phyloP scores from a whole-genome alignment of 2,888 invertebrate genomes.

The Ptycholaimellus sp. region DNA sequence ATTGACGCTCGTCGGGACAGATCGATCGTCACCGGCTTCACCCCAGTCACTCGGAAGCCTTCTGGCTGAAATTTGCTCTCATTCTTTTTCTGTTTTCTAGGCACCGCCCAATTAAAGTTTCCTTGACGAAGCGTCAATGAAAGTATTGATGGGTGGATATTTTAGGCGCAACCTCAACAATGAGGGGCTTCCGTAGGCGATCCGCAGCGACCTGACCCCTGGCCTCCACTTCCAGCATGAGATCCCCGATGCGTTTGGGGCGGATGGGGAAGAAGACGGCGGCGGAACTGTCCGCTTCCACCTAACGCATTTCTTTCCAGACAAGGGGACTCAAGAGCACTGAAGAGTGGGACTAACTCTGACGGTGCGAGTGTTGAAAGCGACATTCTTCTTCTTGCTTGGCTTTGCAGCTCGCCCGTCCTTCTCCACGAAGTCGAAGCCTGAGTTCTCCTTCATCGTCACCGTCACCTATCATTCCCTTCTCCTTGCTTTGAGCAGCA shows the following conservation, averaged over 20 bases:
- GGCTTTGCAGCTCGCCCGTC: no score
- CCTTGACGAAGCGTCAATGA: no score
- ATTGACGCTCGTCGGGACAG: slow-evolving; percentile 28
- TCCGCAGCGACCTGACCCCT: no score
- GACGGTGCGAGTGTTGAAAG: no score
- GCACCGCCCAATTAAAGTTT: no score
- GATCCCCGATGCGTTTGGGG: slow-evolving; percentile 44
- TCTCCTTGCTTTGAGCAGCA: no score
- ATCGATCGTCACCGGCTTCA: slow-evolving; percentile 48
- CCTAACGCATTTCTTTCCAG: no score
- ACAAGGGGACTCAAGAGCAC: no score
- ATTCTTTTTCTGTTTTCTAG: no score
- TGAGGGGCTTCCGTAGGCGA: slow-evolving; percentile 45
- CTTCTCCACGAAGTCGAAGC: slow-evolving; percentile 23
- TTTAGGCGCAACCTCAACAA: no score
- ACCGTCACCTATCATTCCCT: slow-evolving; percentile 48
- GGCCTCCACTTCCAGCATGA: slow-evolving; percentile 50
- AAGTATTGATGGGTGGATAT: no score
- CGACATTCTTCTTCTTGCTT: slow-evolving; percentile 10
- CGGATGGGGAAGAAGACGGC: slow-evolving; percentile 64
- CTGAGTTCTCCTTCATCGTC: slow-evolving; percentile 44
- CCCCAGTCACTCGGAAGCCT: slow-evolving; percentile 49
- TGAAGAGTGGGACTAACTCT: neutral
- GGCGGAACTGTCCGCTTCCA: no score
- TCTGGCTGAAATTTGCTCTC: slow-evolving; percentile 47